Evolutionary conservation across 2,888 invertebrate genomes (phyloP), one percentile per base, ranked within the genome.

Genomic region (Julus scandinavius): DNA sequence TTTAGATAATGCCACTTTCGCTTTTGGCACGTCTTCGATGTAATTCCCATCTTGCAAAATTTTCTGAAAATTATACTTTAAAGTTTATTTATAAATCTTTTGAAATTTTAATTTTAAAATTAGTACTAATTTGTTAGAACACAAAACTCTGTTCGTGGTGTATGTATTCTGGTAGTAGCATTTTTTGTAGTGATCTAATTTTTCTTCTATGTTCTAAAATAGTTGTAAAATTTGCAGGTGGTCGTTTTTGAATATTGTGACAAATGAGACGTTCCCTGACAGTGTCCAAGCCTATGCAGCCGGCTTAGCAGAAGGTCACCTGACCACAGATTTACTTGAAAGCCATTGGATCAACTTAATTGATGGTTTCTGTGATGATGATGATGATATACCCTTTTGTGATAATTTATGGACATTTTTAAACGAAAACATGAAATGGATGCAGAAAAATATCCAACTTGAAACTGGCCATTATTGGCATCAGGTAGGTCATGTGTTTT

Each of bases 241-340:
- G 97, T 95, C 96, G 20, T 94, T 95, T 90, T 93, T 97, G 89
- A 96, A 97, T 93, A 94, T 97, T 86, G 95, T 96, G 93, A 96
- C 96, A 0, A 95, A 95, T 90, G 93, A 94, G 41, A 93, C 94
- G 4, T 96, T 95, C 92, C 94, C 95, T 0, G 97, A 97, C 92
- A 94, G 94, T 90, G 94, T 96, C 83, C 97, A 97, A 93, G 97
- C 97, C 0, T 96, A 95, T 92, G 95, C 96, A 0, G 97, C 97
- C 2, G 97, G 97, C 5, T 93, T 96, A 83, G 94, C 96, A 0
- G 97, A 98, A 92, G 97, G 97, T 0, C 95, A 95, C 38, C 92
- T 97, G 5, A 96, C 97, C 13, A 96, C 95, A 95, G 95, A 95
- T 89, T 93, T 96, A 89, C 96, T 97, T 90, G 95, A 95, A 91